Evolutionary conservation across 2,888 invertebrate species (phyloP), one percentile per base, ranked within the genome.

Genomic region (Dasypolia templi): DNA sequence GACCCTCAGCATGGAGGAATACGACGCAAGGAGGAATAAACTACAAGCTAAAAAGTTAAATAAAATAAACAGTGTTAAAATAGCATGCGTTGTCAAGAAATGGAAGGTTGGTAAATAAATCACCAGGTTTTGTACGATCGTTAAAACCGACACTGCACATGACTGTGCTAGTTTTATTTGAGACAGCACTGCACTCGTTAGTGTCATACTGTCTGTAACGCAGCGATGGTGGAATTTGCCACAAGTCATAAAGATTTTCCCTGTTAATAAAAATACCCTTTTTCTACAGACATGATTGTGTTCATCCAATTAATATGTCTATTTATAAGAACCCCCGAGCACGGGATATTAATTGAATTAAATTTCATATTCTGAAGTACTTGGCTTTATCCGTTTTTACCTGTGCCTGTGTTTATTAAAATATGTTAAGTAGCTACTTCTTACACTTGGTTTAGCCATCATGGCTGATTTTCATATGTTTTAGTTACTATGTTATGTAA

Each of bases 101-200:
- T 11, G 17, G 17, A 61, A 61, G 5, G 61, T 39, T 61, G n/a
- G 17, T 51, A 35, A 35, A 62, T 22, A 9, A 17, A 29, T 1
- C 26, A 63, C 39, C 51, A 35, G 35, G 6, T 58, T 42, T 44
- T 32, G 12, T 26, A 17, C 26, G n/a, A 19, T 63, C 29, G 12
- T 26, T 51, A 58, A 63, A 77, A 67, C 3, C 22, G 58, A 39
- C 29, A 53, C 26, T 53, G 35, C 51, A n/a, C n/a, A 14, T 2
- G n/a, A 17, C 6, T 46, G 2, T 17, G 44, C 35, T 42, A 22
- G 35, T 35, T 65, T 11, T n/a, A 53, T 59, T 66, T 46, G 29
- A 66, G n/a, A 14, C 49, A 29, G 6, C 3, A 44, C 11, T 32
- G n/a, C 49, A 22, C 7, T 59, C 58, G 44, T 77, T 78, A 63